Evolutionary conservation across 2,113 vertebrate species (phyloP).

Genomic region (Embiotoca jacksoni): DNA sequence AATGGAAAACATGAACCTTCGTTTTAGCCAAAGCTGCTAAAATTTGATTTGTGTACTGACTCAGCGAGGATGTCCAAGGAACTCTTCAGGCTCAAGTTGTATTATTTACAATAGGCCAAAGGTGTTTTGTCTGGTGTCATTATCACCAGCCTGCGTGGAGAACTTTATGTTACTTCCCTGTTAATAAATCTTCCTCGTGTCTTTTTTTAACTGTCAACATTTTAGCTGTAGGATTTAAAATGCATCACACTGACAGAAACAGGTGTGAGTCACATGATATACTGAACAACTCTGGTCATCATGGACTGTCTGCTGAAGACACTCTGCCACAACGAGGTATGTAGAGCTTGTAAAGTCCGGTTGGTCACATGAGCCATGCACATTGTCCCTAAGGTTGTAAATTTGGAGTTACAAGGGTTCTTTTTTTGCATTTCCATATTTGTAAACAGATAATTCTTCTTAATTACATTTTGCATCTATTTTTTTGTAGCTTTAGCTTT

Average conservation of each 20-base stretch:
- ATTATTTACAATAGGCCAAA: not conserved
- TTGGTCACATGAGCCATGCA: not conserved
- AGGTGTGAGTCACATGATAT: not conserved
- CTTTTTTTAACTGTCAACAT: not conserved
- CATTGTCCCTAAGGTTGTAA: not conserved
- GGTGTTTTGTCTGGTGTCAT: not conserved
- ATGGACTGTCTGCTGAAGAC: not conserved
- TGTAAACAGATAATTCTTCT: too few relatives aligned
- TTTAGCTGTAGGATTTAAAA: not conserved
- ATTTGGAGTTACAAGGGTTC: too few relatives aligned
- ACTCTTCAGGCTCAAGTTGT: not conserved
- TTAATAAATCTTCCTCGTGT: conserved; percentile 2
- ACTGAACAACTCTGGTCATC: not conserved
- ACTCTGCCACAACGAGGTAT: not conserved
- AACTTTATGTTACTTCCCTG: not conserved
- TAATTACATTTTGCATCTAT: too few relatives aligned
- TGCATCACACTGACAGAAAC: not conserved
- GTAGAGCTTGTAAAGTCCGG: not conserved
- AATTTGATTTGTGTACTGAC: not conserved
- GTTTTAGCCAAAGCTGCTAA: not conserved
- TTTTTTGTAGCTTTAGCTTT: too few relatives aligned
- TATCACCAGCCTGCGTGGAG: not conserved
- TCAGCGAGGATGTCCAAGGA: too few relatives aligned
- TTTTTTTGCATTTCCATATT: too few relatives aligned
- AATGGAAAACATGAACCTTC: not conserved